Conservation (phyloP, 2,888 invertebrate genomes). For the Mythimna lalbum region DNA sequence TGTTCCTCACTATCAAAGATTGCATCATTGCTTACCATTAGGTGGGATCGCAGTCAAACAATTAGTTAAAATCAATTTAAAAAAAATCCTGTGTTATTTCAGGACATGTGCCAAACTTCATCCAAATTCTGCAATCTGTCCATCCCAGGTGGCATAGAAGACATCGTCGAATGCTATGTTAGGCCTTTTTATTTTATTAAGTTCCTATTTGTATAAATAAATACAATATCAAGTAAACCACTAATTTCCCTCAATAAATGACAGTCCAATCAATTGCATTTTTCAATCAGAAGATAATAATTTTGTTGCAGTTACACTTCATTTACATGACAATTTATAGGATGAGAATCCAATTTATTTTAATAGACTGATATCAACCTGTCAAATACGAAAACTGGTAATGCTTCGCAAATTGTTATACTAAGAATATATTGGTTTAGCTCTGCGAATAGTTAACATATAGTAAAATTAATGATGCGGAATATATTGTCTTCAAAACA, state of each 20-base stretch:
- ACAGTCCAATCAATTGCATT: background rate
- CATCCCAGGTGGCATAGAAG: too few species aligned
- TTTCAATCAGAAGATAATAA: slow-evolving; percentile 1
- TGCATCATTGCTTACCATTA: too few species aligned
- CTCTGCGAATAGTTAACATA: background rate
- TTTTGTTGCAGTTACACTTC: slow-evolving; percentile 3
- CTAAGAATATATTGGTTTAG: background rate
- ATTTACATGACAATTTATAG: background rate
- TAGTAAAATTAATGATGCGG: background rate
- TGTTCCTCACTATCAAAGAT: too few species aligned
- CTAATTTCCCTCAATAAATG: background rate
- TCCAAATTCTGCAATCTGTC: too few species aligned
- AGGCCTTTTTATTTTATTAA: too few species aligned
- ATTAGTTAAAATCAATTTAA: too few species aligned
- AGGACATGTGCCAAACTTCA: too few species aligned
- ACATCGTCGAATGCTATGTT: too few species aligned
- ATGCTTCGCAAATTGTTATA: background rate
- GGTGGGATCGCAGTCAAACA: too few species aligned
- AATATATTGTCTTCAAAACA: background rate
- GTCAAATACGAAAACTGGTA: slow-evolving; percentile 1
- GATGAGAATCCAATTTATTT: slow-evolving; percentile 19
- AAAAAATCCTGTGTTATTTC: too few species aligned
- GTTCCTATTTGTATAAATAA: too few species aligned
- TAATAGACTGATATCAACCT: background rate
- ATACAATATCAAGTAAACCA: background rate